Base-by-base conservation (phyloP, 2,113 vertebrate genomes). In the Pseudopodoces humilis region DNA sequence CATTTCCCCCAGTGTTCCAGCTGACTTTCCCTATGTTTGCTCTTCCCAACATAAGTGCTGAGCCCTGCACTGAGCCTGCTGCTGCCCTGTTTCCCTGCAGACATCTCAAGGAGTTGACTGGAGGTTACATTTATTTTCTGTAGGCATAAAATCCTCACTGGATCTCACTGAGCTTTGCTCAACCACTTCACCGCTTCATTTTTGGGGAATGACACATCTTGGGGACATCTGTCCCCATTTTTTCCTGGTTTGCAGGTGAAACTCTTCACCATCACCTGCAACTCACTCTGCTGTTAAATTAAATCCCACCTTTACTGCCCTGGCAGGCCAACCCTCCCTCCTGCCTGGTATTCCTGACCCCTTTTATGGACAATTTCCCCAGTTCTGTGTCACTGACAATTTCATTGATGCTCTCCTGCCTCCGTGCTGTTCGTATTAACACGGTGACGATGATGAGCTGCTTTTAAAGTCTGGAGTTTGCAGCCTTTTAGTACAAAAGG, bases 391-490 rank as follows among this genome's bases (percentile, higher is more conserved):
- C 69, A 23, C 39, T 55, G 30, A 18, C 16, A 11, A 5, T 22
- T 19, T 11, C 17, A 25, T 0, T 35, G 52, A 31, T 28, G 49
- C 69, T 55, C 15, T 35, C 41, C 13, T 56, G 25, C 55, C 81
- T 64, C 14, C 0, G 0, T 10, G 46, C 76, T 19, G 13, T 2
- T 15, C 49, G 35, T 30, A 24, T 0, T 10, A 47, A 58, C 83
- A 25, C 0, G n/a, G 17, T 19, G 53, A 24, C 17, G 44, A 28
- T 0, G 22, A 60, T 4, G 25, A 87, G 43, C 68, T 6, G 2
- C 16, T 67, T 35, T 13, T 3, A 10, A 52, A 44, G 35, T 1
- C 5, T 7, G 14, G 20, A 13, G 21, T 55, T 64, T 28, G 39
- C 11, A 10, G 17, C 33, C 22, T 41, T 72, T 28, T 33, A 18